Evolutionary conservation across 2,113 vertebrate species (phyloP).

Genomic region (Triplophysa rosa): DNA sequence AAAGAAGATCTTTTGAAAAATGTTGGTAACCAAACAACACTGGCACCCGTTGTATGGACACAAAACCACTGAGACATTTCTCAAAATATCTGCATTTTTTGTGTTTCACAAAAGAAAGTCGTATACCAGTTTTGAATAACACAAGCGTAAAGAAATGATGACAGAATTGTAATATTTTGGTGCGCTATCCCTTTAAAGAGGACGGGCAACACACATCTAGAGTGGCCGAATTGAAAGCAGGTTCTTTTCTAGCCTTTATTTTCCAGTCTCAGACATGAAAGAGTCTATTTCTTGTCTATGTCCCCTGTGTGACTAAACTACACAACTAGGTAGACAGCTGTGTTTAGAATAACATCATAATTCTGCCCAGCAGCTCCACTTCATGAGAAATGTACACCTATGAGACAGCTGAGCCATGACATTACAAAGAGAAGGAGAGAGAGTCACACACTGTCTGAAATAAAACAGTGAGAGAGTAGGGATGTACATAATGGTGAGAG

Average conservation of each 20-base stretch:
- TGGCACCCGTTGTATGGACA: too few relatives aligned
- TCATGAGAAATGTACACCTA: conserved; percentile 44
- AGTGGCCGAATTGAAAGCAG: neutral
- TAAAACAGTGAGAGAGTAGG: neutral
- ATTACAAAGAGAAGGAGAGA: neutral
- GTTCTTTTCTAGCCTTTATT: conserved; percentile 74
- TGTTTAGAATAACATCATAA: neutral
- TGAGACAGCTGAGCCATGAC: conserved; percentile 4
- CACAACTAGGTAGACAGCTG: conserved; percentile 52
- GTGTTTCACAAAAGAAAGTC: too few relatives aligned
- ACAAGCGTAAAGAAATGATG: too few relatives aligned
- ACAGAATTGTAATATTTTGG: too few relatives aligned
- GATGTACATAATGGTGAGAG: too few relatives aligned
- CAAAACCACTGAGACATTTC: too few relatives aligned
- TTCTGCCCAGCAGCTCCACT: conserved; percentile 55
- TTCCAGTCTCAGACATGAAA: conserved; percentile 73
- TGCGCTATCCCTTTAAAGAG: too few relatives aligned
- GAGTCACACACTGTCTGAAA: too few relatives aligned
- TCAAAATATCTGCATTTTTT: too few relatives aligned
- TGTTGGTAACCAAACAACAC: too few relatives aligned
- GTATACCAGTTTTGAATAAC: too few relatives aligned
- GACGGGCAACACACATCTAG: conserved; percentile 36
- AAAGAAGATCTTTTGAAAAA: too few relatives aligned
- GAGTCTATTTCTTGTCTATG: conserved; percentile 53
- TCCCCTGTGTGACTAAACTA: conserved; percentile 65